A percentile compares a stretch with the other conserved stretches of the same genome.
Conservation (phyloP, 2,888 invertebrate species). For the Drosophila niveifrons region DNA sequence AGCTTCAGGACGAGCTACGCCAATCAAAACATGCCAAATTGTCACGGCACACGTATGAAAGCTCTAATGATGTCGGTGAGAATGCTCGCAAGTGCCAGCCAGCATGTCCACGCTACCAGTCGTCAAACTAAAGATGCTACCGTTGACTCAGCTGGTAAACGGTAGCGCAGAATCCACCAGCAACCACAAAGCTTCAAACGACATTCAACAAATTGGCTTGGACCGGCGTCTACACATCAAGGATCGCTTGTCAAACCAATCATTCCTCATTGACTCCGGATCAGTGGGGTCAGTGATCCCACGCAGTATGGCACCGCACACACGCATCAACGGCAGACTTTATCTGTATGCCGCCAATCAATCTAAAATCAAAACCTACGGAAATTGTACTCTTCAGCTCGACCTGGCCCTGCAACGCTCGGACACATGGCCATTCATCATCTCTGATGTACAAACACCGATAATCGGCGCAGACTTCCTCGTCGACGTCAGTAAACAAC, state of each 20-base stretch:
- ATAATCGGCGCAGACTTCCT: neutral
- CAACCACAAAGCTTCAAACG: neutral
- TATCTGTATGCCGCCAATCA: constrained; percentile 11
- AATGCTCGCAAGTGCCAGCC: constrained; percentile 2
- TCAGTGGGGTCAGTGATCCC: constrained; percentile 8
- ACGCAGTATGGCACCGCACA: neutral
- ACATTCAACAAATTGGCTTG: neutral
- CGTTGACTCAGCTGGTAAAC: too few relatives aligned
- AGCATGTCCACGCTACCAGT: constrained; percentile 6
- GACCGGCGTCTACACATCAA: constrained; percentile 3
- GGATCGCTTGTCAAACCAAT: neutral
- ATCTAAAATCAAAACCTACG: neutral
- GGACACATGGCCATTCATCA: constrained; percentile 2
- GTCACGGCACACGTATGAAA: neutral
- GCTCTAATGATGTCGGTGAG: neutral
- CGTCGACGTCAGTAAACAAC: neutral
- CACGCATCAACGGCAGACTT: neutral
- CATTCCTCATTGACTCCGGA: neutral
- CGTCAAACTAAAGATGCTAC: too few relatives aligned
- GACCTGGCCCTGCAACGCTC: neutral
- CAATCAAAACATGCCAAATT: neutral
- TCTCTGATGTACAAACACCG: neutral
- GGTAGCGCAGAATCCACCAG: too few relatives aligned
- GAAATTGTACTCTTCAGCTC: too few relatives aligned
- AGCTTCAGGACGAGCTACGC: neutral